Base-by-base conservation (phyloP, 2,113 vertebrate genomes). In the Erythrocercus mccallii region DNA sequence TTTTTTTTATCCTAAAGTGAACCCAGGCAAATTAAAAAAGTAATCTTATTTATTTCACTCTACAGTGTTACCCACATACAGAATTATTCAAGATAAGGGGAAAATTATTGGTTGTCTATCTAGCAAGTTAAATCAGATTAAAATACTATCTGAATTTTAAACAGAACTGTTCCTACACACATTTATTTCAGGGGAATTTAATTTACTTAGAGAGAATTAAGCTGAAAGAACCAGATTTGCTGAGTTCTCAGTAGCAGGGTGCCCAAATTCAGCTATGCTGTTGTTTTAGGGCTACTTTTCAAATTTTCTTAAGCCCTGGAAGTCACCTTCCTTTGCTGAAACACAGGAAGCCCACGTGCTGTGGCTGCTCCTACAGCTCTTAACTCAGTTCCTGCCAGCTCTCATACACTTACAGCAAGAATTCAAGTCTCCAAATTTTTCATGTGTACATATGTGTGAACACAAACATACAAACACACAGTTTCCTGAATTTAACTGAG, bases 41-140 rank as follows among this genome's bases (percentile, higher is more conserved):
- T 45, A 66, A 85, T 78, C 24, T 91, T 91, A 89, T 85, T 96
- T 96, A 91, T 79, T 92, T 95, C 87, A 86, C 38, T 56, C 86
- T 85, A 48, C 70, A 71, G 56, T 35, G 57, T 82, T 97, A 95
- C 76, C 73, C 71, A 72, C 73, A 80, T 54, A 61, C 1, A 66
- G 54, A 93, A 93, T 92, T 90, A 94, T 86, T 90, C 76, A 48
- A 90, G 86, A 86, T 90, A 96, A 94, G 82, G 60, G 23, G 50
- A 90, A 96, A 96, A 96, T 95, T 96, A 92, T 58, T 94, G 76
- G 92, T 94, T 92, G 88, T 90, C 94, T 95, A 90, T 77, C 92
- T 58, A 50, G 79, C 86, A 90, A 90, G 54, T 83, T 92, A 86
- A 92, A 96, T 88, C 94, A 73, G 82, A 92, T 95, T 90, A 96